Base-by-base conservation (phyloP, 2,888 invertebrate species). In the Argyra leucocephala region DNA sequence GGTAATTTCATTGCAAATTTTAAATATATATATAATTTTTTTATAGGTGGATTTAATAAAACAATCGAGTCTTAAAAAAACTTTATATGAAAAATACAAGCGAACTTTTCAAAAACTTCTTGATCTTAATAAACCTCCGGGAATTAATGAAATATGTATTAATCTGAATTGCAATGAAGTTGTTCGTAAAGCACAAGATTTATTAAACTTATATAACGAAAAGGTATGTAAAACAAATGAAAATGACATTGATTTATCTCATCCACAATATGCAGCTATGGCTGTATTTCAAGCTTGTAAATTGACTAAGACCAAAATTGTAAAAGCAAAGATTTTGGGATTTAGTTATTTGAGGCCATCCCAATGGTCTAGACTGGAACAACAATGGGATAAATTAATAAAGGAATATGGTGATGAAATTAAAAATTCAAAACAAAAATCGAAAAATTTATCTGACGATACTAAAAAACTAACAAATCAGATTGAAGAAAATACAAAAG, bases 191-290 rank as follows among this genome's bases (percentile, higher is more conserved):
- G 85, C 87, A 1, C 82, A 83, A 57, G 80, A 80, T 48, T 81
- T 87, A 57, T 74, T 86, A 0, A 73, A 80, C 0, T 78, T 82
- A 60, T 87, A 85, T 70, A 81, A 80, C 70, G 78, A 74, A 0
- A 61, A 71, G 2, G 64, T 71, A 48, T 68, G 69, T 10, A 69
- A 36, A 60, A 74, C 76, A 36, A 76, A 82, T 65, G 82, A 81
- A 69, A 75, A 80, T 71, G 83, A 83, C 78, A 73, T 82, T 23
- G 84, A 87, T 72, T 72, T 84, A 22, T 80, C 77, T 62, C 82
- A 87, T 71, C 87, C 87, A 0, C 87, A 87, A 70, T 87, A 87
- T 77, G 81, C 83, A 1, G 83, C 85, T 62, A 85, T 85, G 81
- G 84, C 87, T 2, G 84, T 87, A 0, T 84, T 81, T 72, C 84